These are phyloP conservation scores for Drosophila trapezifrons DNA, from an alignment of 1,140 invertebrate genomes.

Conservation along the genomic window DNA sequence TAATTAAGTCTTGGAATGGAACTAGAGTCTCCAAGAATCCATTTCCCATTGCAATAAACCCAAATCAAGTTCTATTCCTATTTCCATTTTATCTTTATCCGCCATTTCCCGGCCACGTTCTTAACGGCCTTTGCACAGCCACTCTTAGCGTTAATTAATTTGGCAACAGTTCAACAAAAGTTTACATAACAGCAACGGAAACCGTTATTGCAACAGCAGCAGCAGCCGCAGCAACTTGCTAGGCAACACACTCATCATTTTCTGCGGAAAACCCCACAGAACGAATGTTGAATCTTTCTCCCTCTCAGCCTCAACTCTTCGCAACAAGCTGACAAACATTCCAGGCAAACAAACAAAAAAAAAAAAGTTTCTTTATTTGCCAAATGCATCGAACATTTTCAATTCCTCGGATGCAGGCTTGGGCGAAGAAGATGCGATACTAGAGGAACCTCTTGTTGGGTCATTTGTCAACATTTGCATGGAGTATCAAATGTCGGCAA, in stretches of 20 bases:
- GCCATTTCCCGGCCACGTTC: not conserved
- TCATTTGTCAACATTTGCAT: constrained; percentile 74
- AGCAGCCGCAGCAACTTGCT: constrained; percentile 62
- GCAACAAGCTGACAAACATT: constrained; percentile 63
- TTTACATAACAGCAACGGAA: constrained; percentile 68
- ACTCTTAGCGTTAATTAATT: constrained; percentile 66
- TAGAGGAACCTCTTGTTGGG: constrained; percentile 32
- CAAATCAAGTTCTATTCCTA: constrained; percentile 14
- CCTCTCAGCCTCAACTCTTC: constrained; percentile 31
- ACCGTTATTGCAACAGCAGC: constrained; percentile 61
- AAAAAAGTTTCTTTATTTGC: constrained; percentile 55
- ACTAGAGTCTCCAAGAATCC: not conserved
- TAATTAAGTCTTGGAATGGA: too few species aligned
- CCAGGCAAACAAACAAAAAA: constrained; percentile 24
- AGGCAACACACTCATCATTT: constrained; percentile 70
- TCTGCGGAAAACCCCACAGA: constrained; percentile 31
- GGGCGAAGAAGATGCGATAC: not conserved
- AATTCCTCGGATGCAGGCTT: constrained; percentile 22
- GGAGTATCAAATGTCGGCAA: constrained; percentile 66
- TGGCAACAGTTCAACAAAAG: constrained; percentile 64
- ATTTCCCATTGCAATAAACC: constrained; percentile 5
- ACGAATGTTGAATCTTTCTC: constrained; percentile 13
- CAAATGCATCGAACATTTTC: constrained; percentile 62
- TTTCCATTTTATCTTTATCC: constrained; percentile 3
- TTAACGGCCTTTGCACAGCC: constrained; percentile 11